Conservation (phyloP, 2,113 vertebrate genomes). For the Sakesphorus luctuosus region DNA sequence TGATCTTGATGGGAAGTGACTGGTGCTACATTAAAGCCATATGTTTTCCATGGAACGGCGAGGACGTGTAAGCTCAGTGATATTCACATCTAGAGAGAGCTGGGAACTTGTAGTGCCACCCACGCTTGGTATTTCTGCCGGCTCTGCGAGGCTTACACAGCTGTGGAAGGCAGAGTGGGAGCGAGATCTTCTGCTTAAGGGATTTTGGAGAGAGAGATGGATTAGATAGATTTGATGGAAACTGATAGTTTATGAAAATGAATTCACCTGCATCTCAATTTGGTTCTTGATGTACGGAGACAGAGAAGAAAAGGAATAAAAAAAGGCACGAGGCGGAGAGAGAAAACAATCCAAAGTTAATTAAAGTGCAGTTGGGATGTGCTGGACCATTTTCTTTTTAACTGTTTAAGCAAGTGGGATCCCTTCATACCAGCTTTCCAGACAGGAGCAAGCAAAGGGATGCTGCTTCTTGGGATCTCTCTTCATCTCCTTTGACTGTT, state of each 20-base stretch:
- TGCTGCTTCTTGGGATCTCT: background rate
- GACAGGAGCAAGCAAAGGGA: background rate
- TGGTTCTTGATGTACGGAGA: conserved; percentile 24
- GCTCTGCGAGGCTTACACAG: conserved; percentile 48
- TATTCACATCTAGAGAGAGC: conserved; percentile 59
- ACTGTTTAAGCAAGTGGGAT: background rate
- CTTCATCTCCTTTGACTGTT: background rate
- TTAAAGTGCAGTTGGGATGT: conserved; percentile 10
- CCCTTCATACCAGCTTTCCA: background rate
- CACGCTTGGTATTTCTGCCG: conserved; percentile 62
- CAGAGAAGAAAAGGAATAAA: background rate
- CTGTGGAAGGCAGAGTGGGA: conserved; percentile 26
- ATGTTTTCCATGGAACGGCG: conserved; percentile 28
- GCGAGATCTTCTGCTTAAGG: conserved; percentile 47
- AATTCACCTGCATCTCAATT: conserved; percentile 58
- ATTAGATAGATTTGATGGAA: conserved; percentile 54
- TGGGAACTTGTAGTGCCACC: conserved; percentile 64
- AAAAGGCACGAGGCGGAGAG: background rate
- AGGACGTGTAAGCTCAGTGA: conserved; percentile 65
- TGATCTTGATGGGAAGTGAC: conserved; percentile 62
- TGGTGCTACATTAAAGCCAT: conserved; percentile 60
- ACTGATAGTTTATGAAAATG: conserved; percentile 58
- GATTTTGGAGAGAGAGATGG: conserved; percentile 54
- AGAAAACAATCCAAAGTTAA: background rate
- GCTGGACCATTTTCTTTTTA: background rate